phyloP scores from a whole-genome alignment of 2,888 invertebrate species.

The Magallana nippona region DNA sequence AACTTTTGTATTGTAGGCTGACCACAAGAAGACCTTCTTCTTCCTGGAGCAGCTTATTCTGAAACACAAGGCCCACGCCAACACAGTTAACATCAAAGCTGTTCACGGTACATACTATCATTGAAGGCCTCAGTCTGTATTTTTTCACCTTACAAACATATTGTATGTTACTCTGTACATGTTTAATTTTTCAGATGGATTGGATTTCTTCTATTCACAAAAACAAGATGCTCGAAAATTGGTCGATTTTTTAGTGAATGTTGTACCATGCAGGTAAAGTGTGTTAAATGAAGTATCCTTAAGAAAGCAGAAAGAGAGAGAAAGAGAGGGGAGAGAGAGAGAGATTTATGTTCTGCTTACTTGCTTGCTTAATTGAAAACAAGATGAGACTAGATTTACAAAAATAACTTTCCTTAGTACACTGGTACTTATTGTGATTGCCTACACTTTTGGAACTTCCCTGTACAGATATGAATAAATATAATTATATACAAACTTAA shows the following conservation, averaged over 20 bases:
- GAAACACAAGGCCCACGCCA: constrained; percentile 92
- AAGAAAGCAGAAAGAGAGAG: no score
- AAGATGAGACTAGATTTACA: no score
- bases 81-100: constrained; percentile 78
- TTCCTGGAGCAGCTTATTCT: constrained; percentile 98
- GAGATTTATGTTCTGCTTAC: no score
- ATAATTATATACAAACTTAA: not conserved
- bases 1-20: constrained; percentile 83
- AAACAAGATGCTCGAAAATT: constrained; percentile 96
- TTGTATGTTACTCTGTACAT: not conserved
- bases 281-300: no score
- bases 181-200: constrained; percentile 86
- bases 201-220: constrained; percentile 95
- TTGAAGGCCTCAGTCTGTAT: not conserved
- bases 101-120: constrained; percentile 83
- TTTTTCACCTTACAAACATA: not conserved
- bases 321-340: no score
- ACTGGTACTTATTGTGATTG: no score
- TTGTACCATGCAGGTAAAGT: constrained; percentile 88
- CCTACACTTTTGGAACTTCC: no score
- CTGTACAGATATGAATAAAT: no score
- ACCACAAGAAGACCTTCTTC: constrained; percentile 97
- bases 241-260: constrained; percentile 93
- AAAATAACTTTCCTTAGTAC: no score
- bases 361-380: no score